A percentile compares a stretch with the other conserved stretches of the same genome.
These are phyloP conservation scores for Mesorhabditis sp. DNA, from an alignment of 2,888 invertebrate species.

Conservation along the genomic window DNA sequence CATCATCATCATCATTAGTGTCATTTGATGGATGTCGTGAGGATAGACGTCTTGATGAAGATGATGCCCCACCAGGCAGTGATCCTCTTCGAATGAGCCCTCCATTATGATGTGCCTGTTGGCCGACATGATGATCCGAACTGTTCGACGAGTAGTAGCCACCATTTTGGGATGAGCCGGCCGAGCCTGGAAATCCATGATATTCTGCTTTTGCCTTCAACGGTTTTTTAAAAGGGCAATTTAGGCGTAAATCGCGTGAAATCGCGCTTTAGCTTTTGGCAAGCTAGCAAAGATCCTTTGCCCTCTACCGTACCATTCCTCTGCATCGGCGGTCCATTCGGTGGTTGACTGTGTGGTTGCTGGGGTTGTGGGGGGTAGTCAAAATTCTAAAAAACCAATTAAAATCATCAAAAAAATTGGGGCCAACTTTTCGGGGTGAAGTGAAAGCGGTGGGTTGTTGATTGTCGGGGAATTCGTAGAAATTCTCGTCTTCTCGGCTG, in stretches of 20 bases:
- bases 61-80: constrained; percentile 1
- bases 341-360: constrained; percentile 17
- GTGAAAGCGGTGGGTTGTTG: neutral
- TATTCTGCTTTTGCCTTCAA: too few relatives aligned
- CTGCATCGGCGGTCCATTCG: constrained; percentile 6
- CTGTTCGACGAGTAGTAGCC: constrained; percentile 47
- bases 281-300: too few relatives aligned
- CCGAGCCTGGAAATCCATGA: constrained; percentile 25
- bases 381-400: too few relatives aligned
- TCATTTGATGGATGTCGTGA: too few relatives aligned
- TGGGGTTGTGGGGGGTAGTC: neutral
- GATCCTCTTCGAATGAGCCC: constrained; percentile 28
- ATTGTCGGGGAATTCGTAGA: constrained; percentile 29
- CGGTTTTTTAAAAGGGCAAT: neutral
- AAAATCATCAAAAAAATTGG: too few relatives aligned
- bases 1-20: constrained; percentile 45
- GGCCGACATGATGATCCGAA: constrained; percentile 21
- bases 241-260: too few relatives aligned
- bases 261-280: too few relatives aligned
- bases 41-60: too few relatives aligned
- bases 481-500: constrained; percentile 23
- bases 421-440: too few relatives aligned
- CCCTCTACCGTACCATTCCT: too few relatives aligned
- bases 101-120: neutral
- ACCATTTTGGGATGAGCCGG: constrained; percentile 45